Percentiles rank a stretch among this genome's conserved stretches.
phyloP scores from a whole-genome alignment of 2,888 invertebrate genomes.

The Chrysodeixis includens region DNA sequence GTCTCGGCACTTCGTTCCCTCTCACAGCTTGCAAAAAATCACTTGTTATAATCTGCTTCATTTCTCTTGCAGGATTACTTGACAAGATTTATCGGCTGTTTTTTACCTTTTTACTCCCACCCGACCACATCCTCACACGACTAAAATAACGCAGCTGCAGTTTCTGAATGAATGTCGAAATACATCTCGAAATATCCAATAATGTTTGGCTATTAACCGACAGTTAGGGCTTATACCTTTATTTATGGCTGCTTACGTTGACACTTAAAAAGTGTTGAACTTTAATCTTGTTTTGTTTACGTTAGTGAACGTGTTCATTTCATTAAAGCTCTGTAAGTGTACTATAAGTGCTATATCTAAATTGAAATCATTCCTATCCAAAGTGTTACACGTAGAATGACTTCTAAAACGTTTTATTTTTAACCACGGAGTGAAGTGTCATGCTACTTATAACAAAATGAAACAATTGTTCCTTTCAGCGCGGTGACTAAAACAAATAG shows the following conservation, averaged over 20 bases:
- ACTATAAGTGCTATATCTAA: too few species aligned
- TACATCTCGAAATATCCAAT: conserved; percentile 52
- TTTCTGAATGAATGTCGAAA: conserved; percentile 54
- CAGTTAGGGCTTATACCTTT: conserved; percentile 39
- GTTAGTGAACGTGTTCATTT: background rate
- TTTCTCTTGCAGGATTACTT: conserved; percentile 66
- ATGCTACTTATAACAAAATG: conserved; percentile 67
- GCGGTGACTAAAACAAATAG: conserved; percentile 86
- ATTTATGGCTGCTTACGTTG: conserved; percentile 38
- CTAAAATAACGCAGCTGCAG: conserved; percentile 59
- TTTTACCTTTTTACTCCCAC: conserved; percentile 53
- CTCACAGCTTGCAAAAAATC: conserved; percentile 64
- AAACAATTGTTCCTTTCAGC: conserved; percentile 76
- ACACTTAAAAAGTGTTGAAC: background rate
- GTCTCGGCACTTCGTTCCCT: conserved; percentile 63
- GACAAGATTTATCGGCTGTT: conserved; percentile 70
- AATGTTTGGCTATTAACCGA: conserved; percentile 48
- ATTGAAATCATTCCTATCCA: too few species aligned
- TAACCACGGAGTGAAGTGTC: too few species aligned
- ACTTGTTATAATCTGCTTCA: conserved; percentile 63
- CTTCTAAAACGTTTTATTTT: too few species aligned
- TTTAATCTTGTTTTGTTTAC: background rate
- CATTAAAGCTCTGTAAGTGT: too few species aligned
- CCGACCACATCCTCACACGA: conserved; percentile 56
- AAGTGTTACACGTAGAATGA: too few species aligned